Conservation (phyloP, 2,113 vertebrate species). For the Herpetotheres cachinnans region DNA sequence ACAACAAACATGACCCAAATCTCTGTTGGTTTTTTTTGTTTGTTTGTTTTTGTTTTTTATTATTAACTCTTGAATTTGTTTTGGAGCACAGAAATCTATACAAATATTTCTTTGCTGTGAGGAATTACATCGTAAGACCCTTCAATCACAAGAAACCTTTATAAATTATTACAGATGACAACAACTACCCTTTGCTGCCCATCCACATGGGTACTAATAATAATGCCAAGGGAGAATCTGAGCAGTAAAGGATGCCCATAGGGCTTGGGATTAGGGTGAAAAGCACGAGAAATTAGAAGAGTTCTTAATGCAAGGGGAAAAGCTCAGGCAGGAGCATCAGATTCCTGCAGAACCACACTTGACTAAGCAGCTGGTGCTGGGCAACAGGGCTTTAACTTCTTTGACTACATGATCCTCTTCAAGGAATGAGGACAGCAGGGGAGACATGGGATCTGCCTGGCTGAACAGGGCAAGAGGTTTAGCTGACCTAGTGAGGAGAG, state of each 20-base stretch:
- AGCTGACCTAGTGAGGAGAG: not conserved
- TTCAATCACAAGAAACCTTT: not conserved
- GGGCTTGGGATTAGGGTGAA: not conserved
- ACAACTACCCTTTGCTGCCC: not conserved
- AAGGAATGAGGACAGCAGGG: not conserved
- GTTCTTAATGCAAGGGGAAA: not conserved
- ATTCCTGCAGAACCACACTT: not conserved
- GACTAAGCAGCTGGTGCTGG: not conserved
- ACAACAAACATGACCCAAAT: not conserved
- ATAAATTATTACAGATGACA: not conserved
- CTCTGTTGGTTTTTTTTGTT: rapidly evolving
- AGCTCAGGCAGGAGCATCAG: not conserved
- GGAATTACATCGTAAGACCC: not conserved
- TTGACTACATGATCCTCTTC: not conserved
- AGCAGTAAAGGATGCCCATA: not conserved
- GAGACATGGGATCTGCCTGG: not conserved
- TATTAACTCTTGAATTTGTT: not conserved
- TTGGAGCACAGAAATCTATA: not conserved
- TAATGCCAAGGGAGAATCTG: not conserved
- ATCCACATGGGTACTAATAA: not conserved
- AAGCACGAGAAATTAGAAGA: not conserved
- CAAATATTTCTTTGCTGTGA: not conserved
- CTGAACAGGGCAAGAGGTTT: not conserved
- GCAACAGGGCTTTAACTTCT: not conserved
- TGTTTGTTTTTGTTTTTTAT: not conserved